A percentile compares a stretch with the other conserved stretches of the same genome.
Conservation (phyloP, 2,797 vertebrate species). For the Melanotaenia boesemani region DNA sequence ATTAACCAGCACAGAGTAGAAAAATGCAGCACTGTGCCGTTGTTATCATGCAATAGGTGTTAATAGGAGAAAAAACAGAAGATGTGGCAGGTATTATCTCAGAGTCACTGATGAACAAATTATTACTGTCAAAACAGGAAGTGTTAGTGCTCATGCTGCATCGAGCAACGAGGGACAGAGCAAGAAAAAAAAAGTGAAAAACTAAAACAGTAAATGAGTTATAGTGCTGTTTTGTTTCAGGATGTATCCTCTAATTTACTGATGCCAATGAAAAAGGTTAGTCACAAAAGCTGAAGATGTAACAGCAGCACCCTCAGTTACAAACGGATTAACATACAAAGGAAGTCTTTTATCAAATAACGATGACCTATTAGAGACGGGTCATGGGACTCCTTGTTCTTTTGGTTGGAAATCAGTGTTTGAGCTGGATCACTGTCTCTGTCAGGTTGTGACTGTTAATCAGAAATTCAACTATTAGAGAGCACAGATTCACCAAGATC, state of each 20-base stretch:
- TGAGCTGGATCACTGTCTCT: too few relatives aligned
- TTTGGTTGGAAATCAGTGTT: too few relatives aligned
- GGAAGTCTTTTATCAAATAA: not conserved
- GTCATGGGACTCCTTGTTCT: not conserved
- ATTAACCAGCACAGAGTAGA: constrained; percentile 1
- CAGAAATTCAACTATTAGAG: too few relatives aligned
- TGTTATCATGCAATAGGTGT: constrained; percentile 69
- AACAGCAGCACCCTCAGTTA: constrained; percentile 11
- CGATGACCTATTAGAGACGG: not conserved
- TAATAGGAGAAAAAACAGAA: constrained; percentile 49
- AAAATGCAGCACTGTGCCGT: constrained; percentile 9
- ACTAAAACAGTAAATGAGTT: not conserved
- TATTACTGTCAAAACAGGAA: constrained; percentile 70
- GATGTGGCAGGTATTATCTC: constrained; percentile 35
- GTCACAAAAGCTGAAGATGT: constrained; percentile 12
- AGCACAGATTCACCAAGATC: too few relatives aligned
- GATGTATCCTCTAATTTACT: constrained; percentile 36
- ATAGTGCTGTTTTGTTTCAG: constrained; percentile 48
- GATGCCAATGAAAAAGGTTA: constrained; percentile 74
- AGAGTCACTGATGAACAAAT: constrained; percentile 65
- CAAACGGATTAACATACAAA: constrained; percentile 23
- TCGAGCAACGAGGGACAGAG: constrained; percentile 52
- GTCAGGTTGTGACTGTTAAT: too few relatives aligned
- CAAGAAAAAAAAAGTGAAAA: constrained; percentile 45
- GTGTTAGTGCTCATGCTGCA: constrained; percentile 80